phyloP scores from a whole-genome alignment of 1,140 invertebrate genomes.

The Drosophila pachea region DNA sequence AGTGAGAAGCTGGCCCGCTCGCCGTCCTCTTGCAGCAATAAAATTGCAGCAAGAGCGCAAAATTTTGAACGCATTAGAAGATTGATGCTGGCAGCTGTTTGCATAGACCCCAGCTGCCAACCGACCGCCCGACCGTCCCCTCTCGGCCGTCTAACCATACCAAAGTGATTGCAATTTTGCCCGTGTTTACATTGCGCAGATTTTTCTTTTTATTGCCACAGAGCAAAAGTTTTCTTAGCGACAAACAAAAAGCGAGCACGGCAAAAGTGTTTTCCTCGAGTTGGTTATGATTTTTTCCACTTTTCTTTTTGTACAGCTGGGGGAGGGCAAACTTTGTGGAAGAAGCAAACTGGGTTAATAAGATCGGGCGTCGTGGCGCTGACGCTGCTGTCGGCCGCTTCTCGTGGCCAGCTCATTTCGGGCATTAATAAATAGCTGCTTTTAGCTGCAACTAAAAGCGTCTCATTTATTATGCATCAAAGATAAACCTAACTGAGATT shows the following conservation, averaged over 20 bases:
- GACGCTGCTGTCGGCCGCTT: background rate
- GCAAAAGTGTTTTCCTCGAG: conserved; percentile 40
- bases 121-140: background rate
- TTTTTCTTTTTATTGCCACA: conserved; percentile 58
- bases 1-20: too few relatives aligned
- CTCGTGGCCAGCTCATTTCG: conserved; percentile 26
- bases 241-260: conserved; percentile 53
- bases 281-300: conserved; percentile 36
- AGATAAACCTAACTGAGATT: conserved; percentile 77
- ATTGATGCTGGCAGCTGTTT: conserved; percentile 75
- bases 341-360: conserved; percentile 72
- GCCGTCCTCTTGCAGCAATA: conserved; percentile 19
- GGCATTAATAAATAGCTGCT: conserved; percentile 72
- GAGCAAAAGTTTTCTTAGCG: conserved; percentile 46
- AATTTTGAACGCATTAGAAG: conserved; percentile 75
- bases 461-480: conserved; percentile 75
- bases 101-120: conserved; percentile 37
- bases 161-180: conserved; percentile 73
- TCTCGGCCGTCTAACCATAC: conserved; percentile 7
- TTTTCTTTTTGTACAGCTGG: conserved; percentile 16
- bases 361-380: conserved; percentile 49
- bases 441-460: conserved; percentile 61
- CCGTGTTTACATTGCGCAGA: conserved; percentile 70
- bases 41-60: conserved; percentile 67
- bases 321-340: conserved; percentile 4